Conservation (phyloP, 2,797 vertebrate genomes). For the Manis pentadactyla region DNA sequence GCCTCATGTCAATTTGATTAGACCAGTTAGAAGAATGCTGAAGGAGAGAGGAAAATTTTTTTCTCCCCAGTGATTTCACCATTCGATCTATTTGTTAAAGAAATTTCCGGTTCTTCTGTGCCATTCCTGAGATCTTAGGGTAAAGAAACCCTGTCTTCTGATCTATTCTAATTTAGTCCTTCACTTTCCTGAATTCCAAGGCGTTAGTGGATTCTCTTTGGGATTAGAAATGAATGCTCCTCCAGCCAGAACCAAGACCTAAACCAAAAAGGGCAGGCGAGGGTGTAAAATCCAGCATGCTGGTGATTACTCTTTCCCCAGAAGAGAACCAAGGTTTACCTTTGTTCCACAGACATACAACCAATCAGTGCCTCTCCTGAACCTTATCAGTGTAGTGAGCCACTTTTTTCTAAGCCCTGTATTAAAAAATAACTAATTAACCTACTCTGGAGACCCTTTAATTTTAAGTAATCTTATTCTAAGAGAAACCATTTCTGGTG, state of each 20-base stretch:
- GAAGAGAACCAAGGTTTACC: neutral
- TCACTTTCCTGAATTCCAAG: neutral
- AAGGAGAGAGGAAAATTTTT: too few relatives aligned
- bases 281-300: neutral
- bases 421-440: constrained; percentile 42
- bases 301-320: neutral
- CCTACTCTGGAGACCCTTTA: neutral
- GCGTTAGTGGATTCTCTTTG: neutral
- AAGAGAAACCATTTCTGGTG: neutral
- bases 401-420: neutral
- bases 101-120: neutral
- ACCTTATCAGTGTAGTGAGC: neutral
- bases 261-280: neutral
- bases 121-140: neutral
- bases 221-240: neutral
- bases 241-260: neutral
- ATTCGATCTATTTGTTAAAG: neutral
- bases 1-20: too few relatives aligned
- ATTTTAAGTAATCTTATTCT: constrained; percentile 39
- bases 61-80: neutral
- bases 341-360: neutral
- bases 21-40: too few relatives aligned
- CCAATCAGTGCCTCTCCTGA: neutral
- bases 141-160: neutral
- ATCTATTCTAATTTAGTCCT: neutral